Evolutionary conservation across 2,113 vertebrate genomes (phyloP).

Genomic region (Mirounga angustirostris): DNA sequence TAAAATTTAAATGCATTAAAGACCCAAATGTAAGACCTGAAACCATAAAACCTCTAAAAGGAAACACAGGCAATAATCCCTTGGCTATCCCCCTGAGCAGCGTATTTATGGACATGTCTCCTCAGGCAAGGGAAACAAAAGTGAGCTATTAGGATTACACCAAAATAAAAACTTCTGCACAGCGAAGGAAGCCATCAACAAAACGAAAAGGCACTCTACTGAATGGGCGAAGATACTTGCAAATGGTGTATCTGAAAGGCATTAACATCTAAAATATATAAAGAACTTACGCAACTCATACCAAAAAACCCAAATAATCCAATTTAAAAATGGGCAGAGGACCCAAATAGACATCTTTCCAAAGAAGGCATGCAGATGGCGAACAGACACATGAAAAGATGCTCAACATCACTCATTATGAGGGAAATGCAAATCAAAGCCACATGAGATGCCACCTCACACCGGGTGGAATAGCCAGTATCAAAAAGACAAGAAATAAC

Average conservation of each 20-base stretch:
- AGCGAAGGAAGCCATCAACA: neutral
- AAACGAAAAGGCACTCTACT: neutral
- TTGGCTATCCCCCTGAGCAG: neutral
- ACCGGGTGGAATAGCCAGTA: neutral
- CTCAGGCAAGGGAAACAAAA: neutral
- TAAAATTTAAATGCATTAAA: neutral
- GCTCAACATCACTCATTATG: neutral
- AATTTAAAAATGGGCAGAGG: neutral
- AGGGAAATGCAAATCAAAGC: neutral
- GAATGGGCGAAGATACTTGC: neutral
- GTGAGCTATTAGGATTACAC: neutral
- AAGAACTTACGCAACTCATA: neutral
- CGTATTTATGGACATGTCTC: neutral
- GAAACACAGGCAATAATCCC: neutral
- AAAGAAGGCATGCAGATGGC: neutral
- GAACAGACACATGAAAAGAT: neutral
- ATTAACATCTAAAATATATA: neutral
- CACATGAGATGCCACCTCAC: neutral
- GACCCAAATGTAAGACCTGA: neutral
- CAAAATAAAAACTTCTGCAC: neutral
- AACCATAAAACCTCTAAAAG: neutral
- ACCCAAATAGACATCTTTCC: neutral
- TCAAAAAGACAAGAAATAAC: neutral
- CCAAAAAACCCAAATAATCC: neutral
- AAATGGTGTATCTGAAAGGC: neutral